Evolutionary conservation across 2,888 invertebrate genomes (phyloP).

Genomic region (Lissocephala sabroskyi): DNA sequence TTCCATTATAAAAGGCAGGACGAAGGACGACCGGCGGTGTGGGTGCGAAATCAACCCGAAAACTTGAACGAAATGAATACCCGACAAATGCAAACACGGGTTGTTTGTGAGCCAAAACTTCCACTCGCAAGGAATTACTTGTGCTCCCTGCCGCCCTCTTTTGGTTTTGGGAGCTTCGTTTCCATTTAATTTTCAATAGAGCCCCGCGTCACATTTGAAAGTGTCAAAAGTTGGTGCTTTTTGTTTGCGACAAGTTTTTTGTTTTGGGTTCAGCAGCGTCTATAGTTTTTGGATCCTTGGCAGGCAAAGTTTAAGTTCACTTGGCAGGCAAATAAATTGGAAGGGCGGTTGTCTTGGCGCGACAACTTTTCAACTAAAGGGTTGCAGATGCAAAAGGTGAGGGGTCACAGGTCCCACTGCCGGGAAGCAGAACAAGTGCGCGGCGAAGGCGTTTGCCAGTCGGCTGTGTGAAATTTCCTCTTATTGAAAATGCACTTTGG

Average conservation of each 20-base stretch:
- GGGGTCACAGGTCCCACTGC: not conserved
- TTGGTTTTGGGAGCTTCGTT: too few species aligned
- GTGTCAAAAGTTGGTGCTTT: slow-evolving; percentile 59
- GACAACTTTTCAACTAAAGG: not conserved
- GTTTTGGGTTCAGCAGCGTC: not conserved
- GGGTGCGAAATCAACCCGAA: too few species aligned
- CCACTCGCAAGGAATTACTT: too few species aligned
- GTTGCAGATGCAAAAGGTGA: not conserved
- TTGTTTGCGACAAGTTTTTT: slow-evolving; percentile 31
- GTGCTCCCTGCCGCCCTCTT: too few species aligned
- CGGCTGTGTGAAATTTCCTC: slow-evolving; percentile 54
- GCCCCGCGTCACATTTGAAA: slow-evolving; percentile 49
- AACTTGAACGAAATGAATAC: too few species aligned
- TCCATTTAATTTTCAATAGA: slow-evolving; percentile 56
- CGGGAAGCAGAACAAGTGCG: slow-evolving; percentile 46
- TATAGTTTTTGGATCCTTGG: not conserved
- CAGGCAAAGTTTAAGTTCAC: not conserved
- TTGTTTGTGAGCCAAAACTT: too few species aligned
- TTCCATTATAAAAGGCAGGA: too few species aligned
- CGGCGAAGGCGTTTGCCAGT: slow-evolving; percentile 30
- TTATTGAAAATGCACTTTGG: slow-evolving; percentile 68
- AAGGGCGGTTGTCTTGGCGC: too few species aligned
- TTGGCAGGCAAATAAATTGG: too few species aligned
- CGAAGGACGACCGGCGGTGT: too few species aligned
- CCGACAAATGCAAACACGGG: too few species aligned